These are phyloP conservation scores for Varroa destructor DNA, from an alignment of 1,140 invertebrate genomes.

Conservation along the genomic window DNA sequence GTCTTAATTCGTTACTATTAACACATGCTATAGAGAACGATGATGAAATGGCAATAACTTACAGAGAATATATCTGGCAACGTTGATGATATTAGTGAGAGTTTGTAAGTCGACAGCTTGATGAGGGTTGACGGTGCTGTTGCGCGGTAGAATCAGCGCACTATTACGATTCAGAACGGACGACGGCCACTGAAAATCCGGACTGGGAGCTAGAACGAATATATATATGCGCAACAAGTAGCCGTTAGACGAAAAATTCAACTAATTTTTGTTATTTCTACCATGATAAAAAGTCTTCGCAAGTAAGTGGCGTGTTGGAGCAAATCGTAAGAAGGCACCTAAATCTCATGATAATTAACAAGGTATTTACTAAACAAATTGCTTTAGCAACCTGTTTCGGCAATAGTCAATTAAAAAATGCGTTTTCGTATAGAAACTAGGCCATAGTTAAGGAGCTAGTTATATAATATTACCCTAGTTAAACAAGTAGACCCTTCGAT, in stretches of 20 bases:
- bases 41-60: slow-evolving; percentile 15
- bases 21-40: no score
- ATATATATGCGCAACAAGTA: no score
- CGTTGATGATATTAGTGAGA: slow-evolving; percentile 33
- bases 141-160: slow-evolving; percentile 3
- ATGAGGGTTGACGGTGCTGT: background rate
- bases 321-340: background rate
- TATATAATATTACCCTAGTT: no score
- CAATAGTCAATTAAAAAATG: no score
- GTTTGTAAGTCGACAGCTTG: slow-evolving; percentile 27
- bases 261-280: background rate
- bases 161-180: background rate
- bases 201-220: background rate
- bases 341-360: background rate
- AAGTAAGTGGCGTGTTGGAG: background rate
- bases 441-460: no score
- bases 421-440: no score
- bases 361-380: background rate
- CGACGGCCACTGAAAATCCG: slow-evolving; percentile 19
- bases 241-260: background rate
- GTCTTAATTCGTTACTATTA: no score
- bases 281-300: background rate
- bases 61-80: slow-evolving; percentile 34
- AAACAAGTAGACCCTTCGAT: no score
- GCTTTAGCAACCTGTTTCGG: background rate